Evolutionary conservation across 1,140 invertebrate species (phyloP).

Genomic region (Pristionchus pacificus): DNA sequence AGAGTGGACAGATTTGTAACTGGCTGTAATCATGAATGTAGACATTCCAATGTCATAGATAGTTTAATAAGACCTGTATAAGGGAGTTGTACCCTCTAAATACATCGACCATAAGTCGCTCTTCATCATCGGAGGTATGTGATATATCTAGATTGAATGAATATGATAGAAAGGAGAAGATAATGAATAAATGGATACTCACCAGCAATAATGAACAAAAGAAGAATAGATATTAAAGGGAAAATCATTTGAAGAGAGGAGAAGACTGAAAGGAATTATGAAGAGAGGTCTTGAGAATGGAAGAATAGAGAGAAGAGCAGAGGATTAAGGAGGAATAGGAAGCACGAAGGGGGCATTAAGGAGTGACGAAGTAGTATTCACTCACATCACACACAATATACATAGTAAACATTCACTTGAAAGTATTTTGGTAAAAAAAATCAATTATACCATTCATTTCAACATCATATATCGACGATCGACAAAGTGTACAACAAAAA

Average conservation of each 20-base stretch:
- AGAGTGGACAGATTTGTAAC: constrained; percentile 88
- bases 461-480: constrained; percentile 3
- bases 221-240: constrained; percentile 12
- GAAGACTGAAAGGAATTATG: neutral
- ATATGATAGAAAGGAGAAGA: constrained; percentile 9
- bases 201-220: constrained; percentile 17
- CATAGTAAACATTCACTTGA: constrained; percentile 7
- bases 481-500: constrained; percentile 1
- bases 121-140: constrained; percentile 50
- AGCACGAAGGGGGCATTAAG: constrained; percentile 5
- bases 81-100: constrained; percentile 95
- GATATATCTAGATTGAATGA: too few species aligned
- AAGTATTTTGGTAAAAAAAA: constrained; percentile 1
- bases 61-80: constrained; percentile 69
- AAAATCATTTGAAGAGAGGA: neutral
- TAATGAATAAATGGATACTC: neutral
- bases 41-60: neutral
- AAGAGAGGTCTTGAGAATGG: constrained; percentile 13
- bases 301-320: constrained; percentile 2
- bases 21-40: constrained; percentile 65
- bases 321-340: neutral
- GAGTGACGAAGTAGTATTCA: constrained; percentile 13
- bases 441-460: constrained; percentile 4
- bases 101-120: constrained; percentile 48
- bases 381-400: neutral